Conservation (phyloP, 2,113 vertebrate genomes). For the Arizona elegans region DNA sequence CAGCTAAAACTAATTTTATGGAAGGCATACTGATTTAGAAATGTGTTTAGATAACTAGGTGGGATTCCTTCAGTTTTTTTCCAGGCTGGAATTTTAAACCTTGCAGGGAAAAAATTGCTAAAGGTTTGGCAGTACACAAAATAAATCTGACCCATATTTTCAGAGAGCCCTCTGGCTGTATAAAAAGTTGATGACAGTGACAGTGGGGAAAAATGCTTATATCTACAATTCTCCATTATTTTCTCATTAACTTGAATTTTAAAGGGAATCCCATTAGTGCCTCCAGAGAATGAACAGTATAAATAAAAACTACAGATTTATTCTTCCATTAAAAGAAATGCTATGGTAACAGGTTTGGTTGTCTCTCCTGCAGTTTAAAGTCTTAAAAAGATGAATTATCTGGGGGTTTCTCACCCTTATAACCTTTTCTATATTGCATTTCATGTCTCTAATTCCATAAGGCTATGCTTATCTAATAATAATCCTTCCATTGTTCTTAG, state of each 20-base stretch:
- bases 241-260: slow-evolving; percentile 65
- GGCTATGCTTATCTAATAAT: slow-evolving; percentile 47
- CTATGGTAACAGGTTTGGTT: slow-evolving; percentile 64
- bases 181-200: slow-evolving; percentile 54
- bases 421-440: slow-evolving; percentile 47
- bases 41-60: slow-evolving; percentile 47
- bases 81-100: slow-evolving; percentile 44
- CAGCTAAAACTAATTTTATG: slow-evolving; percentile 46
- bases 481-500: slow-evolving; percentile 19
- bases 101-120: slow-evolving; percentile 52
- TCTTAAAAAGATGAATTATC: slow-evolving; percentile 55
- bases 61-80: slow-evolving; percentile 4
- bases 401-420: slow-evolving; percentile 46
- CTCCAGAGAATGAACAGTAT: slow-evolving; percentile 53
- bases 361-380: slow-evolving; percentile 55
- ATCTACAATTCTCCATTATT: slow-evolving; percentile 64
- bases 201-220: slow-evolving; percentile 49
- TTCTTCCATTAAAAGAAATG: slow-evolving; percentile 58
- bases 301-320: slow-evolving; percentile 63
- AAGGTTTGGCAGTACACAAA: slow-evolving; percentile 53
- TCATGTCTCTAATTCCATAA: slow-evolving; percentile 50
- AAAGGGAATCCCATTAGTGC: slow-evolving; percentile 64
- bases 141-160: slow-evolving; percentile 61
- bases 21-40: slow-evolving; percentile 54
- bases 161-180: slow-evolving; percentile 52